Percentiles rank a stretch among this genome's conserved stretches.
phyloP scores from a whole-genome alignment of 2,797 vertebrate species.

The Squalus acanthias region DNA sequence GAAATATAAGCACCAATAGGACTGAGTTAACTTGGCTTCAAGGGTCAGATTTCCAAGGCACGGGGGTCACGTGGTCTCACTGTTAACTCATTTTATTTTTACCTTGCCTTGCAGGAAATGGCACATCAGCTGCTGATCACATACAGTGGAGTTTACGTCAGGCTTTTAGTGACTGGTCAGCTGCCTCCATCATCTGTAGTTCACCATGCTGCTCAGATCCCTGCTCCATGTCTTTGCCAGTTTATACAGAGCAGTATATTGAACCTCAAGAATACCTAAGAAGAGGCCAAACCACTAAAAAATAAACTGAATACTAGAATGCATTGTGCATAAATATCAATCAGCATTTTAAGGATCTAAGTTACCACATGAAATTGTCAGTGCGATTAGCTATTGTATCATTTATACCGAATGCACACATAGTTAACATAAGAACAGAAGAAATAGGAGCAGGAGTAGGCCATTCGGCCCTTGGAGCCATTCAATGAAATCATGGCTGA shows the following conservation, averaged over 20 bases:
- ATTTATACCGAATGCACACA: background rate
- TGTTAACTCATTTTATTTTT: background rate
- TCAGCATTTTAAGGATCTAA: background rate
- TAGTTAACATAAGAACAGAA: too few species aligned
- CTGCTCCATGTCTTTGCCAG: slow-evolving; percentile 55
- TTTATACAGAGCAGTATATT: slow-evolving; percentile 50
- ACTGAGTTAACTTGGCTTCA: background rate
- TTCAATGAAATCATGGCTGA: too few species aligned
- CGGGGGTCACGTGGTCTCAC: background rate
- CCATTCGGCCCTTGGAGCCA: too few species aligned
- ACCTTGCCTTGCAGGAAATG: slow-evolving; percentile 50
- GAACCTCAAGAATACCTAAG: slow-evolving; percentile 40
- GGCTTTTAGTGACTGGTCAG: slow-evolving; percentile 54
- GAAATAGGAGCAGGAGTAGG: too few species aligned
- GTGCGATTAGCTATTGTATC: background rate
- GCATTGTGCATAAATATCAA: background rate
- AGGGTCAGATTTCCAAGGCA: background rate
- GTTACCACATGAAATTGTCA: background rate
- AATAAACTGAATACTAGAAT: too few species aligned
- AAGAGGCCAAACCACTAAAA: background rate
- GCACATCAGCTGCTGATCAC: slow-evolving; percentile 57
- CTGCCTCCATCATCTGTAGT: slow-evolving; percentile 43
- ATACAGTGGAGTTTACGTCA: slow-evolving; percentile 56
- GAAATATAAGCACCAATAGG: background rate
- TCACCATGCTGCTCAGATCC: slow-evolving; percentile 47